Evolutionary conservation across 2,113 vertebrate genomes (phyloP), one percentile per base, ranked within the genome.

Genomic region (Formicarius rufipectus): DNA sequence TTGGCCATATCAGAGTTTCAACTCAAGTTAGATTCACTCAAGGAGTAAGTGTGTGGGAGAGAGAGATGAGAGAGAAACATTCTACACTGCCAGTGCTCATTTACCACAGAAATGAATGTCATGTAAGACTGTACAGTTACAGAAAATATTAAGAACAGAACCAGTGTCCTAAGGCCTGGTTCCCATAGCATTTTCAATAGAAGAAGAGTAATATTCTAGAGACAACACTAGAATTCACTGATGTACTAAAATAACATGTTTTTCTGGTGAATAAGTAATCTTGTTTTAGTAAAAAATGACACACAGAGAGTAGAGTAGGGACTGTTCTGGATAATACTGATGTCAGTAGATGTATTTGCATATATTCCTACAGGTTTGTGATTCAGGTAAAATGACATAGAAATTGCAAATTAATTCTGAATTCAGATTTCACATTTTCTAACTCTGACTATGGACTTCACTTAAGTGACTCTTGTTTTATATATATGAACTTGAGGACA

Each of bases 1-100:
- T 83, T 87, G 39, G 19, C 22, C 50, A 19, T 80, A 93, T 91
- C 67, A 88, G 81, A 89, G 75, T 85, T 93, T 95, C 40, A 93
- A 0, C 33, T 72, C 23, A 40, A 77, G 79, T 63, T 77, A 84
- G 42, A 84, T 71, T 93, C 59, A 77, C 30, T 88, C 30, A 93
- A 52, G 39, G 12, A 90, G 58, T 30, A 59, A 94, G 9, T 0
- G 10, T 80, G 93, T 95, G 87, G 82, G 82, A 91, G 79, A 89
- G 44, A 76, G 27, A 94, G 31, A 93, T 81, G 85, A 86, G 59
- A 86, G 71, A 87, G 27, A 83, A 69, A 71, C 9, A 52, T 17
- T 18, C 50, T 86, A 33, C 12, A 49, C 6, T 95, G 84, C n/a
- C 73, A 94, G 39, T 33, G 33, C 30, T 92, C 47, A 47, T 88